A percentile compares a stretch with the other conserved stretches of the same genome.
Evolutionary conservation across 2,888 invertebrate species (phyloP).

Genomic region (Nezara viridula): DNA sequence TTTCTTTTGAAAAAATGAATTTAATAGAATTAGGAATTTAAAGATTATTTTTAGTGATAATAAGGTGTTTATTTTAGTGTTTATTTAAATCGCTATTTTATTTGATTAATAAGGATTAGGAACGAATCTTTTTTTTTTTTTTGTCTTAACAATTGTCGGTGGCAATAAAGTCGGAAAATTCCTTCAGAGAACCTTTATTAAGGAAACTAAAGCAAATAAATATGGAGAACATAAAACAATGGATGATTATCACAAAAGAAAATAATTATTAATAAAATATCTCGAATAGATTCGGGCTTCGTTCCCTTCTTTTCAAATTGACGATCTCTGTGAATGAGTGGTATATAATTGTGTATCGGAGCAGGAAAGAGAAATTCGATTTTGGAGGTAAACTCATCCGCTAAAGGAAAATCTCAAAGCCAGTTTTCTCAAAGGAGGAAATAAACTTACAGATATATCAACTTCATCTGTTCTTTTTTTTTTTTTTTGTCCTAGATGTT

Average conservation of each 20-base stretch:
- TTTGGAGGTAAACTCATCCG: no score
- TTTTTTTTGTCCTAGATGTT: not conserved
- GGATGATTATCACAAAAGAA: not conserved
- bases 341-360: not conserved
- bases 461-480: not conserved
- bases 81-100: no score
- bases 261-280: not conserved
- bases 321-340: not conserved
- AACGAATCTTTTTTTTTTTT: no score
- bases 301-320: not conserved
- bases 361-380: no score
- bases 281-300: not conserved
- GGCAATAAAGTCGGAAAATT: no score
- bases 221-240: not conserved
- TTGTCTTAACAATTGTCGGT: no score
- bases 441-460: not conserved
- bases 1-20: no score
- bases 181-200: not conserved
- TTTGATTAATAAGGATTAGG: no score
- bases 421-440: not conserved
- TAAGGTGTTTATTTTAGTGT: no score
- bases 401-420: not conserved
- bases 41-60: no score
- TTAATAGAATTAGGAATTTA: no score
- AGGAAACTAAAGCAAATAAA: not conserved